Evolutionary conservation across 2,797 vertebrate species (phyloP), one percentile per base, ranked within the genome.

Genomic region (Helostoma temminkii): DNA sequence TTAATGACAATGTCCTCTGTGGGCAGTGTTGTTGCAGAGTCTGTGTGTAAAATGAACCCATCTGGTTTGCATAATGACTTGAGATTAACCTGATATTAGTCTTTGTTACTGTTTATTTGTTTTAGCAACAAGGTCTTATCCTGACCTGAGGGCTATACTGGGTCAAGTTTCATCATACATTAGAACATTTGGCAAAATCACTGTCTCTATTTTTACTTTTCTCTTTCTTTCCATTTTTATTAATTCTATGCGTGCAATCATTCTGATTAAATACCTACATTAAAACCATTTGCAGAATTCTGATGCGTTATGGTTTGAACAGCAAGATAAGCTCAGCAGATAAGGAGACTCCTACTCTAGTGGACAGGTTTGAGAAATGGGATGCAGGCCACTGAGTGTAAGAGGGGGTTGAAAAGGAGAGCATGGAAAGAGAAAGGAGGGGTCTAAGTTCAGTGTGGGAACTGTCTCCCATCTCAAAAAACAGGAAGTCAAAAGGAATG

Each of bases 61-160:
- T 91, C 85, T 90, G 88, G 83, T 88, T 87, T 84, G 80, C 69
- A 82, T 88, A 86, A 90, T 71, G 63, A 67, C 75, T 82, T 62
- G 53, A 89, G 89, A 91, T 89, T 72, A 88, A 67, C 55, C 83
- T 84, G 85, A 90, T 91, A 90, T 83, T 83, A 71, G 68, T 57
- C 80, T 89, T 89, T 85, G 84, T 89, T 76, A 50, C 81, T 67
- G 39, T 88, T 90, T 89, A 90, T 91, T 91, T 92, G 91, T 90
- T 90, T 88, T 90, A 89, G 82, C 85, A 90, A 90, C 90, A 88
- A 77, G 82, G 66, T 55, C 66, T 89, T 83, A 85, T 88, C 78
- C 81, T 87, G 78, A 88, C 86, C 87, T 54, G 65, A 69, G 76
- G 83, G 82, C 84, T 61, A 71, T 74, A 79, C 66, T 72, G 74